Evolutionary conservation across 1,140 invertebrate species (phyloP).

Genomic region (Ephestia elutella): DNA sequence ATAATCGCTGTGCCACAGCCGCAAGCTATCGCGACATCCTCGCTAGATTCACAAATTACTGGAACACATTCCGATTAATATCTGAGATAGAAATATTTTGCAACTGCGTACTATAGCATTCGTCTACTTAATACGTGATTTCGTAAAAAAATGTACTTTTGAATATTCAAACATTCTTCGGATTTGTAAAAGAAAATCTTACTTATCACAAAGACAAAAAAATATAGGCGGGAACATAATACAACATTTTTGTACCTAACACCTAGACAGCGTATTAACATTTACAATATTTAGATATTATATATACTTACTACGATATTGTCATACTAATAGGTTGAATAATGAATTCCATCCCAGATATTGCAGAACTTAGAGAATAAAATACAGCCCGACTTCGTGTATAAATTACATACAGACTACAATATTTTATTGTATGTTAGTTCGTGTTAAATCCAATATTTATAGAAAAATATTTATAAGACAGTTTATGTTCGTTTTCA

Average conservation of each 20-base stretch:
- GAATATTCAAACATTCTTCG: background rate
- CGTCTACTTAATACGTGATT: background rate
- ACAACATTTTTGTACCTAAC: slow-evolving; percentile 38
- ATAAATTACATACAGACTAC: slow-evolving; percentile 30
- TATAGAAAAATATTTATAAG: slow-evolving; percentile 67
- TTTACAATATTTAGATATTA: slow-evolving; percentile 36
- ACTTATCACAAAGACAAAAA: slow-evolving; percentile 9
- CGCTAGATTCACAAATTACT: slow-evolving; percentile 38
- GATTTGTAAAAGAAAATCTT: slow-evolving; percentile 6
- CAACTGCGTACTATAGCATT: background rate
- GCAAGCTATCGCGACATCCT: slow-evolving; percentile 41
- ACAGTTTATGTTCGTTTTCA: slow-evolving; percentile 35
- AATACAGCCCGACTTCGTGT: slow-evolving; percentile 11
- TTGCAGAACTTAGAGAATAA: slow-evolving; percentile 39
- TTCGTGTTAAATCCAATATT: slow-evolving; percentile 52
- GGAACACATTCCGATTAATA: slow-evolving; percentile 59
- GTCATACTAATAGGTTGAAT: slow-evolving; percentile 60
- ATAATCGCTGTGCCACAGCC: slow-evolving; percentile 54
- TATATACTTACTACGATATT: slow-evolving; percentile 55
- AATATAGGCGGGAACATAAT: slow-evolving; percentile 36
- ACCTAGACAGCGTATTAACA: slow-evolving; percentile 44
- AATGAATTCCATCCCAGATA: slow-evolving; percentile 65
- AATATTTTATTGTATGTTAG: slow-evolving; percentile 31
- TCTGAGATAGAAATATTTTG: slow-evolving; percentile 58
- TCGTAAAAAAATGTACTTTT: slow-evolving; percentile 1